These are phyloP conservation scores for Myrmecophaga tridactyla DNA, from an alignment of 2,113 vertebrate species.

Conservation along the genomic window DNA sequence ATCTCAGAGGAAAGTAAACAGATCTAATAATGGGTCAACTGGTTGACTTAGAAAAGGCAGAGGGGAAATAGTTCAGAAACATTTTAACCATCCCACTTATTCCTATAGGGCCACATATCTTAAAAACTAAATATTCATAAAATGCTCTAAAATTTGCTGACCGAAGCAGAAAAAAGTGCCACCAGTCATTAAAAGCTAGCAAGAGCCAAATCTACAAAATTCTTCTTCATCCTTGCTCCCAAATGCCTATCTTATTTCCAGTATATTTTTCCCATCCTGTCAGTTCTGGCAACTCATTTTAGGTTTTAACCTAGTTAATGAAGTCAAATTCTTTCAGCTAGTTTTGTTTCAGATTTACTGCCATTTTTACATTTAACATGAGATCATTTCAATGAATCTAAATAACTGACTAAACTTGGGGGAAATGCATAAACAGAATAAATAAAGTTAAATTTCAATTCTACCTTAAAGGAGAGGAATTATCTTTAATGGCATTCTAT, in stretches of 20 bases:
- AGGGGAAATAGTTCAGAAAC: neutral
- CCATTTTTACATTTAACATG: neutral
- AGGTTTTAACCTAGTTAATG: neutral
- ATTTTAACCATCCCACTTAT: neutral
- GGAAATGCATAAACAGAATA: neutral
- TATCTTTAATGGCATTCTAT: neutral
- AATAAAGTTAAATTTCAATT: slow-evolving; percentile 34
- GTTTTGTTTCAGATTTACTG: neutral
- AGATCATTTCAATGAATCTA: neutral
- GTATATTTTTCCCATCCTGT: neutral
- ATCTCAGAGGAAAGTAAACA: neutral
- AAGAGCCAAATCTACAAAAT: neutral
- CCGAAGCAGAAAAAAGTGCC: neutral
- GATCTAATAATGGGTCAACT: neutral
- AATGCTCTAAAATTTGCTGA: neutral
- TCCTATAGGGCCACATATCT: neutral
- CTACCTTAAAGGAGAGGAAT: slow-evolving; percentile 18
- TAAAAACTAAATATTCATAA: neutral
- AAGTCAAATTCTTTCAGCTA: neutral
- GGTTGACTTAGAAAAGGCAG: neutral
- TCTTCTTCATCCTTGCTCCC: neutral
- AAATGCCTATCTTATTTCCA: neutral
- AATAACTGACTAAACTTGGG: neutral
- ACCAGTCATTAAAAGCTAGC: neutral
- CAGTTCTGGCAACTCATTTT: neutral